Percentiles rank a stretch among this genome's conserved stretches.
These are phyloP conservation scores for Schizotus pectinicornis DNA, from an alignment of 2,888 invertebrate species.

Conservation along the genomic window DNA sequence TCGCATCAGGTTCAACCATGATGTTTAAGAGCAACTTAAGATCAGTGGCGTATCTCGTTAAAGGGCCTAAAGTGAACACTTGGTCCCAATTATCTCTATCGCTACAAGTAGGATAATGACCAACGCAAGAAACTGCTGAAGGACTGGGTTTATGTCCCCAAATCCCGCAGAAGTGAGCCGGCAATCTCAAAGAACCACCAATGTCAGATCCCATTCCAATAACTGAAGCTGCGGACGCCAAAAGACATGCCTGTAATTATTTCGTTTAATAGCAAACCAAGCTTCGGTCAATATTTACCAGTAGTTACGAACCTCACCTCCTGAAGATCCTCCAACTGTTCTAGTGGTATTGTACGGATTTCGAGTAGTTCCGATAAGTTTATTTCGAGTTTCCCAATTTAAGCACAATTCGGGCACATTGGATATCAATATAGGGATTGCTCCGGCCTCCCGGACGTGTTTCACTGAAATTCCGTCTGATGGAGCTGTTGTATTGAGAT, in stretches of 20 bases:
- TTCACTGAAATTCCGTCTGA: conserved; percentile 73
- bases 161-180: conserved; percentile 89
- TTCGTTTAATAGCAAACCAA: not conserved
- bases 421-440: conserved; percentile 80
- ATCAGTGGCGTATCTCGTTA: conserved; percentile 87
- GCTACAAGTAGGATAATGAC: conserved; percentile 71
- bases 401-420: conserved; percentile 89
- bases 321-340: conserved; percentile 87
- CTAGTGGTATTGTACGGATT: conserved; percentile 83
- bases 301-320: conserved; percentile 72
- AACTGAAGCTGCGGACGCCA: conserved; percentile 80
- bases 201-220: conserved; percentile 88
- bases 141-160: conserved; percentile 92
- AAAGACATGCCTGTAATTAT: conserved; percentile 67
- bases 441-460: conserved; percentile 72
- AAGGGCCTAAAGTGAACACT: conserved; percentile 83
- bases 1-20: conserved; percentile 64
- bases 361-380: conserved; percentile 75
- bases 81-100: conserved; percentile 68
- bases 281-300: not conserved
- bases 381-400: conserved; percentile 85
- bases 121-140: conserved; percentile 68
- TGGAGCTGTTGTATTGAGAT: conserved; percentile 60
- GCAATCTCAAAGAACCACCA: conserved; percentile 87
- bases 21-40: conserved; percentile 76